phyloP scores from a whole-genome alignment of 1,140 invertebrate genomes.

The Aphis craccivora region DNA sequence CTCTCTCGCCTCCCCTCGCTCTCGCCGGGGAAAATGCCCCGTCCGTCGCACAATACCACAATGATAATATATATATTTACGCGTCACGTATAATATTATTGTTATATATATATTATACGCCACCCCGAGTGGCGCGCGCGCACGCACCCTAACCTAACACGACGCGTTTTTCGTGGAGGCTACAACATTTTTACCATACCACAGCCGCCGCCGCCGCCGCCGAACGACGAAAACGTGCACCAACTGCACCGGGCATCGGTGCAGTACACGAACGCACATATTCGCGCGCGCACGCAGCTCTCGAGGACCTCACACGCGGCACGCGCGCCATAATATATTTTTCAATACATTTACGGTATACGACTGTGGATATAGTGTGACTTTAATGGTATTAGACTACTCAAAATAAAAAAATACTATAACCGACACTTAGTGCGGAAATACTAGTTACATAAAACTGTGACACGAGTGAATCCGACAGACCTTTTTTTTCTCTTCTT shows the following conservation, averaged over 20 bases:
- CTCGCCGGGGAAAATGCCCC: conserved; percentile 27
- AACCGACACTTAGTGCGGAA: not conserved
- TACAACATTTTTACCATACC: conserved; percentile 31
- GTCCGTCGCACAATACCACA: conserved; percentile 15
- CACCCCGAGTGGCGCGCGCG: not conserved
- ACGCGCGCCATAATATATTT: not conserved
- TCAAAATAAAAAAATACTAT: not conserved
- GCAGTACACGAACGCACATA: not conserved
- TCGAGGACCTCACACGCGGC: not conserved
- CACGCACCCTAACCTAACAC: not conserved
- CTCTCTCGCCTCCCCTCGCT: not conserved
- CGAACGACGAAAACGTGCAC: conserved; percentile 2
- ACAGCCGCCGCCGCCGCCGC: too few species aligned
- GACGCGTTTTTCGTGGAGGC: conserved; percentile 24
- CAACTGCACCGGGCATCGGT: not conserved
- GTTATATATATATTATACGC: not conserved
- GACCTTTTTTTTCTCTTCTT: not conserved
- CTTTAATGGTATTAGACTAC: not conserved
- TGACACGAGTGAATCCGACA: not conserved
- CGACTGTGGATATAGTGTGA: not conserved
- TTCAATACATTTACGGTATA: not conserved
- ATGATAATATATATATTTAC: conserved; percentile 36
- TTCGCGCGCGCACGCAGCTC: not conserved
- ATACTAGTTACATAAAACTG: not conserved
- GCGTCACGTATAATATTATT: conserved; percentile 33